Evolutionary conservation across 1,140 invertebrate genomes (phyloP).

Genomic region (Plodia interpunctella): DNA sequence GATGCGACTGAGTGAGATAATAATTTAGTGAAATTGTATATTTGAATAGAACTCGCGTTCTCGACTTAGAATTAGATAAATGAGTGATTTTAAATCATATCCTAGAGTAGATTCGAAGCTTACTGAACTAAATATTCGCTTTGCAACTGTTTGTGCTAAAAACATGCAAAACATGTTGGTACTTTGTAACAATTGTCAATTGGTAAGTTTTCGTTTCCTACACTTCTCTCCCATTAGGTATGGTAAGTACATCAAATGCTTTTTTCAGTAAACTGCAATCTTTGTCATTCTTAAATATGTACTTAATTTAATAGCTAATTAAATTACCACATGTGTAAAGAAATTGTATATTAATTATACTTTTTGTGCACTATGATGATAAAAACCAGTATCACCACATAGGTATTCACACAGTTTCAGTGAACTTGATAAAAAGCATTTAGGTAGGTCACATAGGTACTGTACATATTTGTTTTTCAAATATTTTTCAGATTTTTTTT

Average conservation of each 20-base stretch:
- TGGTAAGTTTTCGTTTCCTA: neutral
- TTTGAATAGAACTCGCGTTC: slow-evolving; percentile 8
- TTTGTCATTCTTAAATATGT: neutral
- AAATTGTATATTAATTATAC: neutral
- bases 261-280: neutral
- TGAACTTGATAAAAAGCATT: no score
- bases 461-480: no score
- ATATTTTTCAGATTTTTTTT: no score
- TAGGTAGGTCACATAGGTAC: no score
- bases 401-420: no score
- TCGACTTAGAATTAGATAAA: slow-evolving; percentile 23
- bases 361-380: neutral
- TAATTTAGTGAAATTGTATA: slow-evolving; percentile 25
- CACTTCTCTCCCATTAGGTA: neutral
- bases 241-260: no score
- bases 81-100: slow-evolving; percentile 69
- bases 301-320: slow-evolving; percentile 4
- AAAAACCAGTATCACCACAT: neutral
- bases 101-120: slow-evolving; percentile 37
- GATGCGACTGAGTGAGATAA: slow-evolving; percentile 18
- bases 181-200: slow-evolving; percentile 4
- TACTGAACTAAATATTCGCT: slow-evolving; percentile 13
- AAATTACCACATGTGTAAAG: neutral
- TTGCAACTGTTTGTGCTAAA: neutral
- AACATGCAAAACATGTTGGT: neutral